These are phyloP conservation scores for Dasyornis broadbenti DNA, from an alignment of 2,113 vertebrate genomes.

Conservation along the genomic window DNA sequence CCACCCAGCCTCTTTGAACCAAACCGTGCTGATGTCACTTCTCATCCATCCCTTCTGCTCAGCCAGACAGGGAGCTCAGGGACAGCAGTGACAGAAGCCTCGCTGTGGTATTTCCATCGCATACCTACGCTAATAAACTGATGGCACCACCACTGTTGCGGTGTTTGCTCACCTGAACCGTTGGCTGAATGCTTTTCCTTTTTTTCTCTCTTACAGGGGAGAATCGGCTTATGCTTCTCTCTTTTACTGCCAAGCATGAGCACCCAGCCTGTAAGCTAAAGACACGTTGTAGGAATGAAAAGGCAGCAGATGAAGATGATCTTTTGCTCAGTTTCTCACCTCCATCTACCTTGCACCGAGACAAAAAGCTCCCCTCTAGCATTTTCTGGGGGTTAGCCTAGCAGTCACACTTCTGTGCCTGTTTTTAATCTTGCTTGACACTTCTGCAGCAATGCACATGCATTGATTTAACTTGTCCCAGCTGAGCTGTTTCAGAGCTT, in stretches of 20 bases:
- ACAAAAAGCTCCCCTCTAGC: neutral
- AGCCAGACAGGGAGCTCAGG: neutral
- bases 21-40: neutral
- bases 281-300: neutral
- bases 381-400: neutral
- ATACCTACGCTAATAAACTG: neutral
- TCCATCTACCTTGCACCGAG: neutral
- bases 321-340: neutral
- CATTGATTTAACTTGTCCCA: conserved; percentile 24
- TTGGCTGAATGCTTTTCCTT: neutral
- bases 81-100: neutral
- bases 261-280: neutral
- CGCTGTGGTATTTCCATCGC: rapidly evolving
- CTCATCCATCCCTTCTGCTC: neutral
- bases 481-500: neutral
- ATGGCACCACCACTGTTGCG: rapidly evolving
- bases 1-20: neutral
- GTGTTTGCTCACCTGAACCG: neutral
- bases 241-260: neutral
- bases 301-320: neutral
- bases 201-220: neutral
- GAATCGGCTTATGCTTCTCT: neutral
- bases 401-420: neutral
- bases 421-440: conserved; percentile 40
- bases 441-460: neutral